Conservation (phyloP, 1,140 invertebrate species). For the Trachymyrmex cornetzi region DNA sequence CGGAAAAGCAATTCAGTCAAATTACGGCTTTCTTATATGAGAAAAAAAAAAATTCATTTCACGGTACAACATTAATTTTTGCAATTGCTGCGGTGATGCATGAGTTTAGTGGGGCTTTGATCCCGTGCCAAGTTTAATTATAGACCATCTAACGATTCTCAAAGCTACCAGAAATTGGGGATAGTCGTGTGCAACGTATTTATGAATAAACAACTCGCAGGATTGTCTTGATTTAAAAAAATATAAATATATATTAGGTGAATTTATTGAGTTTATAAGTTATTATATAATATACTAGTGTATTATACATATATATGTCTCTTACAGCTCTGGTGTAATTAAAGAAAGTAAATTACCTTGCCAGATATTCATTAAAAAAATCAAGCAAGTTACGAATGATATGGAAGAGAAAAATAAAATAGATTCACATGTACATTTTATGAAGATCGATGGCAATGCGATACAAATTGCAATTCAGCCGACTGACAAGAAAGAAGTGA, state of each 20-base stretch:
- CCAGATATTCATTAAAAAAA: slow-evolving; percentile 8
- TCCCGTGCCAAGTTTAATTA: slow-evolving; percentile 77
- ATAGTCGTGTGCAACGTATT: slow-evolving; percentile 59
- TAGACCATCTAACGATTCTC: slow-evolving; percentile 74
- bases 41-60: not conserved
- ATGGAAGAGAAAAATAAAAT: slow-evolving; percentile 35
- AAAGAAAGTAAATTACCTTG: slow-evolving; percentile 29
- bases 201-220: slow-evolving; percentile 29
- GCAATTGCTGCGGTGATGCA: slow-evolving; percentile 63
- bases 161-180: slow-evolving; percentile 72
- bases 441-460: not conserved
- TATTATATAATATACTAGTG: not conserved
- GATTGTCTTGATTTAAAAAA: not conserved
- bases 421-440: slow-evolving; percentile 30
- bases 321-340: slow-evolving; percentile 27
- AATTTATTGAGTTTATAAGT: not conserved
- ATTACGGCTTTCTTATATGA: not conserved
- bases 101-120: slow-evolving; percentile 71
- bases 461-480: not conserved
- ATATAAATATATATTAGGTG: not conserved
- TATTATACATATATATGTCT: not conserved
- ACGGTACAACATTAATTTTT: slow-evolving; percentile 25
- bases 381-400: slow-evolving; percentile 3
- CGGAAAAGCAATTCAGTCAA: not conserved
- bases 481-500: slow-evolving; percentile 33